Base-by-base conservation (phyloP, 2,113 vertebrate genomes). In the Elephantulus edwardii region DNA sequence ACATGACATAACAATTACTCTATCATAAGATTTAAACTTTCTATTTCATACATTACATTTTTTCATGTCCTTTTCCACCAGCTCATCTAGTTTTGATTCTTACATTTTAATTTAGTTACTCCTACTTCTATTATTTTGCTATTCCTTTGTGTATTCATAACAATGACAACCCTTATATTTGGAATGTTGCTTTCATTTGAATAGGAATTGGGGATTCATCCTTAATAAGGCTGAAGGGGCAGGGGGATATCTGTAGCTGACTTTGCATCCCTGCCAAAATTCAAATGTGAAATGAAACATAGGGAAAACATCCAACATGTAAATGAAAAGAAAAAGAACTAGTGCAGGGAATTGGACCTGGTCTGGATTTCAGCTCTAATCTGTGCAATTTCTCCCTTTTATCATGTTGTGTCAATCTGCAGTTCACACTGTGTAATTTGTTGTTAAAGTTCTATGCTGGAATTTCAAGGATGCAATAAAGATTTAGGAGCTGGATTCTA, bases 241-340 rank as follows among this genome's bases (percentile, higher is more conserved):
- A 62, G 94, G 66, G 52, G 95, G 88, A 79, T 83, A 93, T 77
- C 72, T 91, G 54, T 28, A 88, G 58, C 64, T 79, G 83, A 81
- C 87, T 88, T 8, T 80, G 60, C 42, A 16, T 46, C 42, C 56
- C 83, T 76, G 79, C 70, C 74, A 83, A 76, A 76, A 75, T 40
- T 83, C 66, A 88, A 83, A 94, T 71, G 48, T 33, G 71, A 90
- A 83, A 91, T 94, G 80, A 94, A 95, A 96, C n/a, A 33, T 40
- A 93, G 46, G 66, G 78, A 94, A 84, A 2, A 52, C 30, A 64
- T 70, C 87, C 94, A 91, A 95, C 92, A 74, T 42, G 46, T 88
- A 35, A 88, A 92, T 81, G 48, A 88, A 85, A 87, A 77, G 42
- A 58, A 77, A 58, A 8, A 30, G 28, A n/a, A 44, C 1, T 28